Evolutionary conservation across 2,888 invertebrate species (phyloP).

Genomic region (Diaprepes abbreviatus): DNA sequence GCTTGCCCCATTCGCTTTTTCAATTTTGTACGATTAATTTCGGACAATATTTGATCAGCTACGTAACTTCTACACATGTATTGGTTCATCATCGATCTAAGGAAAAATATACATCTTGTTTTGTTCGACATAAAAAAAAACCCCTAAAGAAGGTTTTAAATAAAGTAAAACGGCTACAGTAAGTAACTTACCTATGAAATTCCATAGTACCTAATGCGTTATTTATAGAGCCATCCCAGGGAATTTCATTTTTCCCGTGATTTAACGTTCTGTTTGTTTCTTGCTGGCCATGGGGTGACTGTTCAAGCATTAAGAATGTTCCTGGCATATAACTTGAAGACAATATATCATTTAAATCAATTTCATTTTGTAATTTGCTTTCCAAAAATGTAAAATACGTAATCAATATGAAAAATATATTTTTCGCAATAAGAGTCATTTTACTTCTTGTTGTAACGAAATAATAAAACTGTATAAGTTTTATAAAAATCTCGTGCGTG

Average conservation of each 20-base stretch:
- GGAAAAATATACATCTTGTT: too few species aligned
- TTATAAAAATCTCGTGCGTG: neutral
- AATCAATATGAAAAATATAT: neutral
- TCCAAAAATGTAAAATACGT: neutral
- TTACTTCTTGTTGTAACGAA: neutral
- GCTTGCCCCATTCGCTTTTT: slow-evolving; percentile 64
- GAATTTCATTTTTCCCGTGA: neutral
- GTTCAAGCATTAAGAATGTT: slow-evolving; percentile 70
- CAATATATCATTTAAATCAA: slow-evolving; percentile 77
- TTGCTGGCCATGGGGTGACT: slow-evolving; percentile 59
- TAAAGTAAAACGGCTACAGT: too few species aligned
- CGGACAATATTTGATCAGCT: slow-evolving; percentile 79
- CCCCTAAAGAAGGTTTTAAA: too few species aligned
- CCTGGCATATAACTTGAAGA: slow-evolving; percentile 80
- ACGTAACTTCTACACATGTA: slow-evolving; percentile 82
- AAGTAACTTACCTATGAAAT: slow-evolving; percentile 78
- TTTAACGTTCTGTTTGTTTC: neutral
- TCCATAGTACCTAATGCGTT: slow-evolving; percentile 76
- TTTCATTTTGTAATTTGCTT: slow-evolving; percentile 48
- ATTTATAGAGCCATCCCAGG: slow-evolving; percentile 72
- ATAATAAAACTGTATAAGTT: slow-evolving; percentile 7
- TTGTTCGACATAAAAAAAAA: too few species aligned
- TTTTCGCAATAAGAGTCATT: slow-evolving; percentile 7
- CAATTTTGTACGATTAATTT: slow-evolving; percentile 70
- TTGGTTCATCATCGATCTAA: slow-evolving; percentile 83